phyloP scores from a whole-genome alignment of 2,888 invertebrate species.

The Vesta saturnalis region DNA sequence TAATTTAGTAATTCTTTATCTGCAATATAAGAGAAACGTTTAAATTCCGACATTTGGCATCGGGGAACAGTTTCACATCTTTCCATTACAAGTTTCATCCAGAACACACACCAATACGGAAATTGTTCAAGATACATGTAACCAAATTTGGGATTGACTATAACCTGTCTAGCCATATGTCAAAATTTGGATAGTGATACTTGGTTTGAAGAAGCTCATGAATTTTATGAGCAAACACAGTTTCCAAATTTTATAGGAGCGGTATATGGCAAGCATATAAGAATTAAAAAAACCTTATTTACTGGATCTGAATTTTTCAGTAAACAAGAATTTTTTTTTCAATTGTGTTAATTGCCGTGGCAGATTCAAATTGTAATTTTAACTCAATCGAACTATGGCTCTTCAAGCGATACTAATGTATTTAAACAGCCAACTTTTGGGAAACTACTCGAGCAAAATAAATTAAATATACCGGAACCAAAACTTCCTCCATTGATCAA shows the following conservation, averaged over 20 bases:
- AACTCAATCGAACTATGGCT: too few species aligned
- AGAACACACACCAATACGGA: constrained; percentile 18
- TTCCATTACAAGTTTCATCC: constrained; percentile 16
- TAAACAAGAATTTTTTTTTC: constrained; percentile 21
- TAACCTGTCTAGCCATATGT: constrained; percentile 23
- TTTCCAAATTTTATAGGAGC: constrained; percentile 17
- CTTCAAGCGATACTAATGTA: background rate
- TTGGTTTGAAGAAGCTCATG: constrained; percentile 13
- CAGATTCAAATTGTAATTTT: too few species aligned
- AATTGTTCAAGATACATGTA: constrained; percentile 29
- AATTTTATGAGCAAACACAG: constrained; percentile 23
- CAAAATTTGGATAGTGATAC: constrained; percentile 20
- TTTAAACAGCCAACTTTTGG: background rate
- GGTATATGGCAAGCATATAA: constrained; percentile 16
- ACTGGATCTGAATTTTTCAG: constrained; percentile 25
- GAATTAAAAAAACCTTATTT: constrained; percentile 11
- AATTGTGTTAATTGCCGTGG: constrained; percentile 7
- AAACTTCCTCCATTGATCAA: background rate
- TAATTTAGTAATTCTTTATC: constrained; percentile 41
- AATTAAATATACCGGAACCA: background rate
- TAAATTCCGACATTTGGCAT: constrained; percentile 21
- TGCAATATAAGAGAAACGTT: too few species aligned
- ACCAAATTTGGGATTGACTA: constrained; percentile 19
- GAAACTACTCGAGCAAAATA: background rate
- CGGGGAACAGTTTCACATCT: constrained; percentile 23